Conservation (phyloP, 2,888 invertebrate species). For the Ormyrus rosae region DNA sequence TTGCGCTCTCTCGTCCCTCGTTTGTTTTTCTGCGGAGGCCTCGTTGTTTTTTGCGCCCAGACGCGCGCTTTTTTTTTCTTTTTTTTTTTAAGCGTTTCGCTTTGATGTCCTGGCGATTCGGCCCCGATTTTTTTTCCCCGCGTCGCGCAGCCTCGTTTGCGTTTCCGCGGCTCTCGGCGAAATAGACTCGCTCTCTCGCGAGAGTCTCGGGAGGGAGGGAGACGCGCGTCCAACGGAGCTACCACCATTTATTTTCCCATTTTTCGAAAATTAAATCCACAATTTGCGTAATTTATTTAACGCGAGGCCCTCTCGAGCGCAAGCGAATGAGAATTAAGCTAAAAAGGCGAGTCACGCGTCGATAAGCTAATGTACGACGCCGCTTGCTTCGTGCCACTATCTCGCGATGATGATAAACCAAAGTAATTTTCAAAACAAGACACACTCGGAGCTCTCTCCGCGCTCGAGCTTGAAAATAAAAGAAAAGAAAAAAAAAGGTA, state of each 20-base stretch:
- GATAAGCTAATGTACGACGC: slow-evolving; percentile 37
- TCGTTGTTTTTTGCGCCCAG: slow-evolving; percentile 17
- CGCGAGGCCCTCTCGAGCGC: no score
- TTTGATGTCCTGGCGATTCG: slow-evolving; percentile 49
- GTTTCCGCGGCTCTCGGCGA: neutral
- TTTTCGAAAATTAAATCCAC: no score
- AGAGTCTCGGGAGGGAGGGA: no score
- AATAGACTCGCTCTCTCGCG: slow-evolving; percentile 10
- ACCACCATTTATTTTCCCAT: no score
- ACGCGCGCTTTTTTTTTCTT: neutral
- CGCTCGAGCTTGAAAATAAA: neutral
- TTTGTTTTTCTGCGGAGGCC: slow-evolving; percentile 40
- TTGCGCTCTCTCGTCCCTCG: slow-evolving; percentile 19
- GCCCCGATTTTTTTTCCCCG: neutral
- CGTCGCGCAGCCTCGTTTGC: slow-evolving; percentile 11
- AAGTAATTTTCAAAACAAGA: slow-evolving; percentile 49
- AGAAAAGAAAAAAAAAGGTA: neutral
- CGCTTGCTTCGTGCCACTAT: slow-evolving; percentile 1
- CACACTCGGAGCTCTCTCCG: neutral
- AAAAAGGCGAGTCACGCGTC: neutral
- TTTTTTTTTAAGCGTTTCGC: slow-evolving; percentile 27
- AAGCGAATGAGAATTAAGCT: no score
- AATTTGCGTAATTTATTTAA: no score
- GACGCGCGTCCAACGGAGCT: no score
- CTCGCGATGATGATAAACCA: slow-evolving; percentile 22